Base-by-base conservation (phyloP, 2,888 invertebrate species). In the Emmelina monodactyla region DNA sequence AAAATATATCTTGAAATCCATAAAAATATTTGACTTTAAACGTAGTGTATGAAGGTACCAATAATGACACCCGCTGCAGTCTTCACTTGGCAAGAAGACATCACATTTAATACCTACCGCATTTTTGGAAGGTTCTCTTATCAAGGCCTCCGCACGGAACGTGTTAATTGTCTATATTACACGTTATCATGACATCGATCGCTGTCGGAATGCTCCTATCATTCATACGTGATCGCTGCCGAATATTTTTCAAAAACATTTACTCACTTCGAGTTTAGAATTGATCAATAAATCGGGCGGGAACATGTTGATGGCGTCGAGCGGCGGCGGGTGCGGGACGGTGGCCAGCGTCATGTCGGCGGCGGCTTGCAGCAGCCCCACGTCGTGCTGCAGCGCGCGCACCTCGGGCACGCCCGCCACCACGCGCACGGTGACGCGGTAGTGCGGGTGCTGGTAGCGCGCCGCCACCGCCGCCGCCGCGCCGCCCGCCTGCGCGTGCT, bases 341-440 rank as follows among this genome's bases (percentile, higher is more conserved):
- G 39, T 11, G 29, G 31, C 34, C 11, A 67, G 54, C 22, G 1
- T 11, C 61, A 72, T 67, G 39, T 43, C 49, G 16, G 35, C 35
- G 32, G 59, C 58, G 42, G 70, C 62, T 38, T 65, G 61, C 48
- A 71, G 59, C 47, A 76, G 58, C 2, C 73, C 75, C 46, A 78
- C 58, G 57, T 78, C 76, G 56, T 75, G 62, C 44, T 65, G 64
- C 46, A 78, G 62, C 45, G 50, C 31, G 35, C 62, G 57, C 49
- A 78, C 72, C 52, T 76, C 73, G 42, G 44, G 2, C 13, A 68
- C 72, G 35, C 29, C 29, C 3, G 12, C 12, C 29, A 3, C 5
- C 29, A 14, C 13, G 13, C 29, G 29, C 13, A 14, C 29, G 13
- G 14, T 13, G 19, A 19, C 19, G n/a, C n/a, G n/a, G 25, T 25